Evolutionary conservation across 2,888 invertebrate genomes (phyloP), one percentile per base, ranked within the genome.

Genomic region (Mesopsocus fuscifrons): DNA sequence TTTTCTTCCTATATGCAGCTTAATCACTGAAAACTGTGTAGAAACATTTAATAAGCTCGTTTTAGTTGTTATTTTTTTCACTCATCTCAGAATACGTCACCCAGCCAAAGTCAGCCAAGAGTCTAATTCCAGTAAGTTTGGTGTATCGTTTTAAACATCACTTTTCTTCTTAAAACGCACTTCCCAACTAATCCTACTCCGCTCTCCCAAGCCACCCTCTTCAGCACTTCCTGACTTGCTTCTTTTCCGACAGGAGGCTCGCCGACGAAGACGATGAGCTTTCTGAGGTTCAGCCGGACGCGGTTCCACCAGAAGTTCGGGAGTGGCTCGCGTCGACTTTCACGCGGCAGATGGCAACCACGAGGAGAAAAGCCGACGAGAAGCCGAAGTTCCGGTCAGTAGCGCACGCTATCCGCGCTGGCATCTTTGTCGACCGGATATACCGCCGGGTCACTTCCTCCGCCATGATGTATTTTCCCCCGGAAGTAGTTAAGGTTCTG

Each of bases 301-400:
- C 91, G 9, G 92, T 94, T 41, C 94, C 94, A 32, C 88, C 83
- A 46, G 94, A 94, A 62, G 94, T 94, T 34, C 74, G 94, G 52
- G 92, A 94, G 63, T 94, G 94, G 94, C 66, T 94, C 60, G 91
- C 92, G 46, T 83, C 91, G 46, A 94, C 94, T 35, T 94, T 94
- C 65, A 95, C 94, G 30, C 71, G 91, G 50, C 88, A 88, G 61
- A 68, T 82, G 64, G 81, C 77, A 47, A 78, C 81, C 45, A 75
- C 81, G 44, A 73, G 79, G 51, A 71, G 77, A 56, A 74, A 73
- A 62, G 72, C 71, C 23, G 81, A 81, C 54, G 82, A 82, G 60
- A 82, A 81, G 57, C 83, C 85, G 11, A 82, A 87, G 64, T 92
- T 92, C 66, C 77, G 89, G 46, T 85, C 88, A 46, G 94, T 95